These are phyloP conservation scores for Apamea epomidion DNA, from an alignment of 2,888 invertebrate genomes.

Conservation along the genomic window DNA sequence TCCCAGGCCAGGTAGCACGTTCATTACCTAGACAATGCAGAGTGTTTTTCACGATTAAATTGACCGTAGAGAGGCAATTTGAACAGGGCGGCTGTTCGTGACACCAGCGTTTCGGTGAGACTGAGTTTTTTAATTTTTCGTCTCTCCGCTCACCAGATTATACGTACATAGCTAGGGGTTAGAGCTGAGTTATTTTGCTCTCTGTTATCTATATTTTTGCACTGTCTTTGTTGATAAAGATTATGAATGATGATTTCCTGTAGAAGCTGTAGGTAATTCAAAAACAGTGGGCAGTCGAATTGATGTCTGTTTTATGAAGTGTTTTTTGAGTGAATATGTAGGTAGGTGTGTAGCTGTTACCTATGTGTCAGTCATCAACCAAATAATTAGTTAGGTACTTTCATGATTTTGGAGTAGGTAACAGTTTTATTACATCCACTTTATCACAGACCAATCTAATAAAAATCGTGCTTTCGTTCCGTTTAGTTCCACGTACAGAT, in stretches of 20 bases:
- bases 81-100: slow-evolving; percentile 83
- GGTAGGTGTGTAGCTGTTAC: not conserved
- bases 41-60: slow-evolving; percentile 88
- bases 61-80: slow-evolving; percentile 88
- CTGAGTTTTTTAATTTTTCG: slow-evolving; percentile 87
- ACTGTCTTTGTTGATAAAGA: not conserved
- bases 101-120: slow-evolving; percentile 83
- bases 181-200: slow-evolving; percentile 3
- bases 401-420: not conserved
- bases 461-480: not conserved
- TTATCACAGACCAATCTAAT: not conserved
- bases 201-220: not conserved
- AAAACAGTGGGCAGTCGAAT: not conserved
- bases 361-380: not conserved
- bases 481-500: not conserved
- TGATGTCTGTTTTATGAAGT: no score
- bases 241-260: not conserved
- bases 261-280: not conserved
- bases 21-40: slow-evolving; percentile 87
- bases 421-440: not conserved
- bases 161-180: not conserved
- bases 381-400: not conserved
- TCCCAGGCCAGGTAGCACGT: slow-evolving; percentile 73
- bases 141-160: slow-evolving; percentile 70
- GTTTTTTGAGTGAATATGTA: not conserved